A percentile compares a stretch with the other conserved stretches of the same genome.
These are phyloP conservation scores for Picus viridis DNA, from an alignment of 2,797 vertebrate species.

Conservation along the genomic window DNA sequence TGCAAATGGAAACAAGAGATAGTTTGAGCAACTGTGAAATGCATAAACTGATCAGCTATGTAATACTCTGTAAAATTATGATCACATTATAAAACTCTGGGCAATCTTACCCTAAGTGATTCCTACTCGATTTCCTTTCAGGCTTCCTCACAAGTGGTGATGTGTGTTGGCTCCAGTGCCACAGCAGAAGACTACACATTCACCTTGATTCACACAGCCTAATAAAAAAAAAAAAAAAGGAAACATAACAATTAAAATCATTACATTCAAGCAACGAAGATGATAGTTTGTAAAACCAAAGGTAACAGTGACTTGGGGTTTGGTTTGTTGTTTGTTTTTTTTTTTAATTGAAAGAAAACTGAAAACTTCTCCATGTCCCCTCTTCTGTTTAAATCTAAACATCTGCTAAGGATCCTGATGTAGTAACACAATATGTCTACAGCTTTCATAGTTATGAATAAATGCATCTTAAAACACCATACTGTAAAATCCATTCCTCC, in stretches of 20 bases:
- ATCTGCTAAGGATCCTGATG: slow-evolving; percentile 48
- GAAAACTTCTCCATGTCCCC: neutral
- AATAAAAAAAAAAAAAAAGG: neutral
- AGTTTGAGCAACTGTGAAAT: neutral
- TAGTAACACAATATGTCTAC: slow-evolving; percentile 49
- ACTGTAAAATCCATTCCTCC: slow-evolving; percentile 12
- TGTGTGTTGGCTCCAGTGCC: neutral
- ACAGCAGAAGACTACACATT: neutral
- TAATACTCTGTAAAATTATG: neutral
- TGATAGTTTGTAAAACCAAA: neutral
- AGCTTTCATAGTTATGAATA: slow-evolving; percentile 28
- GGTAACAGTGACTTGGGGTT: neutral
- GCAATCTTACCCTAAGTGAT: neutral
- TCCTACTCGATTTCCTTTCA: neutral
- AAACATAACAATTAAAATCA: neutral
- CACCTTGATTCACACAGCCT: neutral
- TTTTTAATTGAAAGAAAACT: neutral
- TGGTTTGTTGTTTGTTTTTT: neutral
- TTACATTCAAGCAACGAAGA: neutral
- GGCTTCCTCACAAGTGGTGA: neutral
- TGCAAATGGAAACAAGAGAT: neutral
- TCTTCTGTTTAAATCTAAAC: slow-evolving; percentile 20
- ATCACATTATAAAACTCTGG: neutral
- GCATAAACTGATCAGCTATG: neutral
- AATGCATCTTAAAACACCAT: slow-evolving; percentile 53